Percentiles rank a stretch among this genome's conserved stretches.
phyloP scores from a whole-genome alignment of 2,797 vertebrate genomes.

The Ceryle rudis region DNA sequence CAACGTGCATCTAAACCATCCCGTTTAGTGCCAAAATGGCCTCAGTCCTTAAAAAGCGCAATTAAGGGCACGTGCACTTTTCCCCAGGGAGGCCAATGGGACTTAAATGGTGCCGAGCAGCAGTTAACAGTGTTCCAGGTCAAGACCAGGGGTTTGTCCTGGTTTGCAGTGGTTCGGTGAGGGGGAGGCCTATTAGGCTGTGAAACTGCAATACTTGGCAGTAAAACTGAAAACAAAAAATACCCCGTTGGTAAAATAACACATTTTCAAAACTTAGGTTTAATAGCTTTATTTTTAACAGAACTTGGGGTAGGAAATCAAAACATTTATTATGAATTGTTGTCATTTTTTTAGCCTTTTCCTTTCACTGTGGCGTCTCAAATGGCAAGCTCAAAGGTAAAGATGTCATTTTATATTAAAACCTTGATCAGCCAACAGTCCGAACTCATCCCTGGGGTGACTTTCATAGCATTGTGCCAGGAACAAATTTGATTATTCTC shows the following conservation, averaged over 20 bases:
- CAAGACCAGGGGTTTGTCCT: background rate
- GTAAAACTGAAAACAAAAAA: background rate
- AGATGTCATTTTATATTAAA: background rate
- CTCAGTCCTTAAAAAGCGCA: background rate
- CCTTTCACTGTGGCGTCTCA: background rate
- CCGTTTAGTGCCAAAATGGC: background rate
- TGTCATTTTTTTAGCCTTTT: background rate
- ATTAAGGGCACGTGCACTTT: fast-evolving
- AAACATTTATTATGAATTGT: background rate
- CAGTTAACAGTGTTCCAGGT: background rate
- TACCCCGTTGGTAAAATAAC: fast-evolving
- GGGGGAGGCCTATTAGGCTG: background rate
- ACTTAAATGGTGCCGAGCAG: background rate
- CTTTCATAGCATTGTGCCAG: background rate
- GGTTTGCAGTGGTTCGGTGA: background rate
- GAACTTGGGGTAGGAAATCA: background rate
- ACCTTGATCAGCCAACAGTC: background rate
- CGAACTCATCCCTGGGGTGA: background rate
- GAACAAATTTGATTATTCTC: background rate
- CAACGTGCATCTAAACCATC: background rate
- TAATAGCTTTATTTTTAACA: background rate
- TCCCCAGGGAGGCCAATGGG: background rate
- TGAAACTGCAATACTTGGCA: background rate
- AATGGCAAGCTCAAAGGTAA: background rate
- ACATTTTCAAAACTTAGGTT: background rate